phyloP scores from a whole-genome alignment of 1,140 invertebrate genomes.

The Dendroctonus valens region DNA sequence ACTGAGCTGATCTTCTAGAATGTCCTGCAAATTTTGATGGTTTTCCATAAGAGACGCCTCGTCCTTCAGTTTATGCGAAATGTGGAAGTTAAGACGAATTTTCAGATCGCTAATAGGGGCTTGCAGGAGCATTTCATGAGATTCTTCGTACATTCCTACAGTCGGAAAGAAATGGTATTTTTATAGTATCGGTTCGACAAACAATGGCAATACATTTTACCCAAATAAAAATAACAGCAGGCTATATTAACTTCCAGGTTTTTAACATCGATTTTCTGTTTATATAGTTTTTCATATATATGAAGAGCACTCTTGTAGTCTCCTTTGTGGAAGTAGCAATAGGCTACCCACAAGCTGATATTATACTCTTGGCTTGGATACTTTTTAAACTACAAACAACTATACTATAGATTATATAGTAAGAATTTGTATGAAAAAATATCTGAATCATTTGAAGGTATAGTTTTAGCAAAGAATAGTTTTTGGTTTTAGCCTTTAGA shows the following conservation, averaged over 20 bases:
- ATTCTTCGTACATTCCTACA: constrained; percentile 64
- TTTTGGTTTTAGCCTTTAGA: neutral
- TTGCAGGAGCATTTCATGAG: constrained; percentile 62
- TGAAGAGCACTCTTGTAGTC: constrained; percentile 87
- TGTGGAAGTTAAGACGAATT: constrained; percentile 85
- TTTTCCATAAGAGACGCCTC: constrained; percentile 79
- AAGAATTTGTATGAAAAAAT: neutral
- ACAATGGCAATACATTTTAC: constrained; percentile 53
- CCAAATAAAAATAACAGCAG: constrained; percentile 94
- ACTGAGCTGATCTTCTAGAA: constrained; percentile 92
- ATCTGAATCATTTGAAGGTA: neutral
- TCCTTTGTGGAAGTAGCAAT: constrained; percentile 92
- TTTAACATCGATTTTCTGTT: constrained; percentile 51
- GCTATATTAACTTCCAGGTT: constrained; percentile 77
- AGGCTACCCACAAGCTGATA: constrained; percentile 84
- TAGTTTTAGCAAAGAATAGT: neutral
- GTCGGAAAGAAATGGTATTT: constrained; percentile 48
- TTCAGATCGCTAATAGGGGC: constrained; percentile 65
- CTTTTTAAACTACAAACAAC: constrained; percentile 46
- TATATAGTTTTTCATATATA: constrained; percentile 60
- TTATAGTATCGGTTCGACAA: neutral
- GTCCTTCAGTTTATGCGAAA: constrained; percentile 89
- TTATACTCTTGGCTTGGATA: constrained; percentile 37
- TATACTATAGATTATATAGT: too few species aligned
- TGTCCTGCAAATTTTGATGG: constrained; percentile 81